Conservation (phyloP, 1,140 invertebrate genomes). For the Andricus grossulariae region DNA sequence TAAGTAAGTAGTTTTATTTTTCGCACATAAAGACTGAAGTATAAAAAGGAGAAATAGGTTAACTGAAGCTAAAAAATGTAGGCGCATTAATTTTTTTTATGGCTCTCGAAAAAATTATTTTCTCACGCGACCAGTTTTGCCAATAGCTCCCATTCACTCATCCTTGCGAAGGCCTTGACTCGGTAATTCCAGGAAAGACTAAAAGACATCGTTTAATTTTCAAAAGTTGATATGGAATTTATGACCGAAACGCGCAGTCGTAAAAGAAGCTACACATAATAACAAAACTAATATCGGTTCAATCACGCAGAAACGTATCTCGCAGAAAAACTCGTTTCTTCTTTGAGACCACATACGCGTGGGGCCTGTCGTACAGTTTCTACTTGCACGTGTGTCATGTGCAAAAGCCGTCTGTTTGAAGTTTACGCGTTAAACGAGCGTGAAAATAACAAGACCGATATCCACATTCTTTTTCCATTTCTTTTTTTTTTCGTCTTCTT, state of each 20-base stretch:
- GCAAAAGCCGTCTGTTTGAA: background rate
- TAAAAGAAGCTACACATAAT: conserved; percentile 4
- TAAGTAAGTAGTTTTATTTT: too few species aligned
- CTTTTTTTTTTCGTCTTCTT: background rate
- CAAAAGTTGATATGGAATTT: conserved; percentile 17
- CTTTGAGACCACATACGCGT: conserved; percentile 3
- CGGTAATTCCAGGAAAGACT: background rate
- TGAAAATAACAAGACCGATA: conserved; percentile 26
- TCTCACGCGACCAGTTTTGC: conserved; percentile 25
- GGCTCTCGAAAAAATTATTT: conserved; percentile 3
- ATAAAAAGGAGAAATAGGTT: background rate
- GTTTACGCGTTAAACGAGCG: conserved; percentile 3
- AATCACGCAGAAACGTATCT: conserved; percentile 13
- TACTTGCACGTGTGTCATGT: background rate
- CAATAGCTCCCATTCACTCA: conserved; percentile 16
- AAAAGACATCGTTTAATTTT: conserved; percentile 19
- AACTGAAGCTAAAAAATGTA: background rate
- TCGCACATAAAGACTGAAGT: too few species aligned
- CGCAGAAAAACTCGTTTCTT: background rate
- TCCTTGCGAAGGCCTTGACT: background rate
- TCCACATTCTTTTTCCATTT: background rate
- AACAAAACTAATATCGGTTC: conserved; percentile 13
- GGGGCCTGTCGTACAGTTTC: background rate
- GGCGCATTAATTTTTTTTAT: background rate
- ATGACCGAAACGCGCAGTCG: conserved; percentile 6